phyloP scores from a whole-genome alignment of 92 coral and sea anemone genomes.

The Pocillopora grandis region DNA sequence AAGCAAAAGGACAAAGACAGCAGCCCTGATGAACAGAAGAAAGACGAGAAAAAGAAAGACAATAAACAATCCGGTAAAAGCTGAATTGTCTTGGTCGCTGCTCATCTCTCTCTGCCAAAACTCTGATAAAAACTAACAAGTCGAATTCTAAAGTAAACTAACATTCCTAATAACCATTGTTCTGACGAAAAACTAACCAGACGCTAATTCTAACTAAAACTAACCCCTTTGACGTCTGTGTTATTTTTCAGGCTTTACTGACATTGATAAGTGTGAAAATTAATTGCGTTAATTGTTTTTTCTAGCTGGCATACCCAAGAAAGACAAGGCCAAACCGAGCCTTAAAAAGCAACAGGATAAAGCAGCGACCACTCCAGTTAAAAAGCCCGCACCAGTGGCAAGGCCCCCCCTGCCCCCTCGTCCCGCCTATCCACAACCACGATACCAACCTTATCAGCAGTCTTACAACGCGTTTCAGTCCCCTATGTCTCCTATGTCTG shows the following conservation, averaged over 20 bases:
- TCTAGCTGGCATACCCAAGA: constrained; percentile 16
- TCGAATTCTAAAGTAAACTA: no score
- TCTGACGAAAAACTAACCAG: no score
- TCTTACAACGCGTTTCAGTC: constrained; percentile 22
- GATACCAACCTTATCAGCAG: constrained; percentile 38
- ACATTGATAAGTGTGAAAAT: not conserved
- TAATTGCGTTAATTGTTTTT: not conserved
- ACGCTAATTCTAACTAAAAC: not conserved
- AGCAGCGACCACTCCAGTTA: constrained; percentile 21
- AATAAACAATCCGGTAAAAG: constrained; percentile 6
- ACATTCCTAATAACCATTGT: no score
- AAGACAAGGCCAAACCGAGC: constrained; percentile 17
- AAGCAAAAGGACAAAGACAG: constrained; percentile 10
- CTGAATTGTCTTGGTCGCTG: not conserved
- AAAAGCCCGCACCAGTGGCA: constrained; percentile 26
- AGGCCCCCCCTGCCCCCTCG: constrained; percentile 30
- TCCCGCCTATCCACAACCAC: constrained; percentile 34
- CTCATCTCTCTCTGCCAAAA: not conserved
- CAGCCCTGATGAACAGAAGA: not conserved
- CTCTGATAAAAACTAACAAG: not conserved
- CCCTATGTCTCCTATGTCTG: constrained; percentile 58
- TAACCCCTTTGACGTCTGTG: not conserved
- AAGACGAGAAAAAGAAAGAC: constrained; percentile 22
- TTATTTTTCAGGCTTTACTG: not conserved
- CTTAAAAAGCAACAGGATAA: constrained; percentile 27